Evolutionary conservation across 2,113 vertebrate species (phyloP), one percentile per base, ranked within the genome.

Genomic region (Limanda limanda): DNA sequence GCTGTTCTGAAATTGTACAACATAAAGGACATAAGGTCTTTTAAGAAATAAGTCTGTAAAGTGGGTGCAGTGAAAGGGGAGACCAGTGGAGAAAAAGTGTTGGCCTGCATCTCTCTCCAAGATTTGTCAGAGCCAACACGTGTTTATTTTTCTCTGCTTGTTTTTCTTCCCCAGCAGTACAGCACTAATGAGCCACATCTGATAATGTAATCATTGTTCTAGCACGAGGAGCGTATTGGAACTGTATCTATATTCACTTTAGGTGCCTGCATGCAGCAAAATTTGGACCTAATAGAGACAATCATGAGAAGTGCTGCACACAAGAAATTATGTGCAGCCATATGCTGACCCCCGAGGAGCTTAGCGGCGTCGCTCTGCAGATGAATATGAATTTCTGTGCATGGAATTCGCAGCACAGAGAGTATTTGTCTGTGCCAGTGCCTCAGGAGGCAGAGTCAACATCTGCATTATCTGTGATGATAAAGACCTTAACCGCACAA

Each of bases 321-420:
- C 40, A 65, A 79, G 55, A 76, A 78, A 85, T 84, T 42, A 78
- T 62, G 68, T 52, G 63, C 65, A 78, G 56, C 84, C 80, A 86
- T 76, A 82, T 81, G 75, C 52, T 79, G 84, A 88, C 75, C 75
- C 76, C 75, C 1, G 52, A 79, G 71, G 83, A 72, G 68, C 14
- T 24, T 6, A 42, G 64, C 1, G 10, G 55, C 10, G 4, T 20
- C 14, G 51, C 62, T 54, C 60, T 73, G 70, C 47, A 37, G 61
- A 71, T 51, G 68, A 81, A 55, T 52, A 35, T 66, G 60, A 55
- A 74, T 56, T 31, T 37, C 25, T 52, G 15, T 79, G 77, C 3
- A 62, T 81, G 58, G 74, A 69, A 75, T 66, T 72, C 2, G 25
- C 31, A 60, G 61, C 71, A 76, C 73, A 42, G 47, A 64, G 9